Percentiles rank a stretch among this genome's conserved stretches.
Conservation (phyloP, 2,888 invertebrate genomes). For the Apotomis betuletana region DNA sequence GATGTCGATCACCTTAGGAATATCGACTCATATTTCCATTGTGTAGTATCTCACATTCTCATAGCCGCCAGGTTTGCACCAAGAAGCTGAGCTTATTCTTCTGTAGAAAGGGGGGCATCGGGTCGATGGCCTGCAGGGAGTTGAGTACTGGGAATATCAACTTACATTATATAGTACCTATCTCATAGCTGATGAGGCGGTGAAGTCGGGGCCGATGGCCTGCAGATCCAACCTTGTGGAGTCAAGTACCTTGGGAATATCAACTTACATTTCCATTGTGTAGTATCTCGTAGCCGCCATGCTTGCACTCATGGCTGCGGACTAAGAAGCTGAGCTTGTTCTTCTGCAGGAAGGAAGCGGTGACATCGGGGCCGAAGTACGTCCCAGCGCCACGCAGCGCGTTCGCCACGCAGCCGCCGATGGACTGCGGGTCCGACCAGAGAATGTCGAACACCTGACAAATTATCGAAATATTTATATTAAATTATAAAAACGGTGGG, state of each 20-base stretch:
- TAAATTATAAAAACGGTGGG: no score
- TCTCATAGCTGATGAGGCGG: constrained; percentile 58
- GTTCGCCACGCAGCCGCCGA: constrained; percentile 91
- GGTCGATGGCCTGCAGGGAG: no score
- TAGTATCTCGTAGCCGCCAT: constrained; percentile 94
- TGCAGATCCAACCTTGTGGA: constrained; percentile 92
- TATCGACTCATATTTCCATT: constrained; percentile 86
- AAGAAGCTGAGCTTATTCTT: constrained; percentile 90
- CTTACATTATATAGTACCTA: no score
- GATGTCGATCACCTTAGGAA: no score
- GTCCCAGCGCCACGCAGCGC: constrained; percentile 94
- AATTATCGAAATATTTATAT: constrained; percentile 23
- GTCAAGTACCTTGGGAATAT: neutral
- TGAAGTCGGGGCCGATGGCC: constrained; percentile 91
- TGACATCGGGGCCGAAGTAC: constrained; percentile 96
- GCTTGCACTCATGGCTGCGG: constrained; percentile 96
- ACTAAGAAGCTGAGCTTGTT: constrained; percentile 91
- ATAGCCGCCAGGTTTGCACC: constrained; percentile 94
- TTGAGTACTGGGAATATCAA: no score
- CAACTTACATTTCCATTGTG: constrained; percentile 90
- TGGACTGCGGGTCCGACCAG: constrained; percentile 96
- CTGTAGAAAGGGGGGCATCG: constrained; percentile 85
- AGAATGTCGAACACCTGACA: constrained; percentile 94
- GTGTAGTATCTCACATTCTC: constrained; percentile 94
- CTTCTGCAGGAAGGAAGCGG: constrained; percentile 89